Base-by-base conservation (phyloP, 2,888 invertebrate species). In the Polyploca ridens region DNA sequence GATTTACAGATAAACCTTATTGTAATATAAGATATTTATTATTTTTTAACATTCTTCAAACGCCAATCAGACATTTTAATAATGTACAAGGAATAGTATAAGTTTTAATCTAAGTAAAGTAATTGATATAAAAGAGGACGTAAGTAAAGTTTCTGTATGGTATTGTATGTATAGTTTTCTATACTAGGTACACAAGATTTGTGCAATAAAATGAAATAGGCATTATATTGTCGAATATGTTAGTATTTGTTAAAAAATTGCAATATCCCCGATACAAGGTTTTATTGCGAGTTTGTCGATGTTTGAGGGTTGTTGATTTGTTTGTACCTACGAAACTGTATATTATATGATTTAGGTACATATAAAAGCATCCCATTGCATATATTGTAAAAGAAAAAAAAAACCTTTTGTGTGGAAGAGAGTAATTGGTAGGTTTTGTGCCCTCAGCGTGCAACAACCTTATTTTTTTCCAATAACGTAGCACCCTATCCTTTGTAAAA, bases 401-500 rank as follows among this genome's bases (percentile, higher is more conserved):
- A 27, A 27, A n/a, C n/a, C n/a, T n/a, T n/a, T n/a, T n/a, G n/a
- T n/a, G n/a, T n/a, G 27, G 27, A 27, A 27, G 27, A 41, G 11
- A 44, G 10, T 44, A 44, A 11, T 1, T 6, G 44, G 11, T 44
- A 44, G 13, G 5, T 44, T 44, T 44, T 44, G 44, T n/a, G 10
- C n/a, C 5, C 1, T n/a, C 5, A 19, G 54, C 70, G 65, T 66
- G 70, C 66, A 64, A 63, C 57, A 65, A 63, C 68, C 63, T 62
- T 71, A 67, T 71, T n/a, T 8, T 41, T 69, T 69, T 69, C 68
- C 6, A 70, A 71, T 72, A 72, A 73, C 70, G 69, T 78, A 81
- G 75, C 67, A 63, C 70, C 78, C 81, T 76, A 75, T 79, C 79
- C 78, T 84, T 75, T 84, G 82, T 83, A 81, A 62, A 81, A 81